Base-by-base conservation (phyloP, 1,140 invertebrate genomes). In the Hirudo medicinalis region DNA sequence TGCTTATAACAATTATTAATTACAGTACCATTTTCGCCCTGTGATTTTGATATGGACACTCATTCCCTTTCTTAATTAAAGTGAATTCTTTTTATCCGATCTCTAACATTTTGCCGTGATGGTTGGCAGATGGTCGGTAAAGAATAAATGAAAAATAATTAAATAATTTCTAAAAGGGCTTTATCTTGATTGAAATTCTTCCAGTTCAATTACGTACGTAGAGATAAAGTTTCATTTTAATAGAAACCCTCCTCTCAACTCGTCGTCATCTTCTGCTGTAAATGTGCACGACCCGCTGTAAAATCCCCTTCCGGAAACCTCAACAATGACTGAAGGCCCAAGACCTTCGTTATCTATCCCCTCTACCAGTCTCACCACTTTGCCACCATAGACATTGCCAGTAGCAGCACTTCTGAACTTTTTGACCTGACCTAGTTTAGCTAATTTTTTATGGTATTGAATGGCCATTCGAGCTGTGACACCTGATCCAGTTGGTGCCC, bases 401-500 rank as follows among this genome's bases (percentile, higher is more conserved):
- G 74, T 78, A 32, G 76, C 74, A 20, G 75, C 75, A 20, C 74
- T 76, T 27, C 66, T 40, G 72, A 82, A 81, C 19, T 54, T 69
- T 17, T 76, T 75, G 36, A 13, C 73, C 60, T 81, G 77, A 43
- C 74, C 72, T 13, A 80, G 68, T 25, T 72, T 55, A 27, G 81
- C 74, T 32, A 73, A 72, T 19, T 76, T 74, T 66, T 75, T 77
- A 27, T 69, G 70, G 60, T 76, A 78, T 73, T 78, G 77, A n/a
- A 79, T 74, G 40, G 81, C 80, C 19, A 79, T 74, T 40, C 81
- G 75, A 19, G 80, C 79, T 4, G 79, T 76, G 0, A 76, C 75
- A 13, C 80, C 81, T 0, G 81, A 82, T 1, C 81, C 80, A 69
- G 76, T 78, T 2, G 81, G 80, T 29, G 78, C 77, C 54, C 80